Base-by-base conservation (phyloP, 2,797 vertebrate genomes). In the Gila robusta region DNA sequence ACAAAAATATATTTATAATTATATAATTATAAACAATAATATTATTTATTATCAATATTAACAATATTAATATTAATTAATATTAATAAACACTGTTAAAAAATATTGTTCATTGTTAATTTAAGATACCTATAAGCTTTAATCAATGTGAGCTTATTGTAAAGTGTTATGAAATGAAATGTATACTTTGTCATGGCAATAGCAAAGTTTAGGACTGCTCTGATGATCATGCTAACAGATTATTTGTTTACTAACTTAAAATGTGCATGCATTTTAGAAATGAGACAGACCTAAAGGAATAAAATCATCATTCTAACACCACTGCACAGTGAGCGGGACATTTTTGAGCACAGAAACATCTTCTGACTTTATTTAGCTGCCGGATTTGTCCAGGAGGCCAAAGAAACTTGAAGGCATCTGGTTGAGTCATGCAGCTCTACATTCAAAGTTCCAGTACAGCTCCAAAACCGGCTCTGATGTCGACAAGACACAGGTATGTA, bases 401-500 rank as follows among this genome's bases (percentile, higher is more conserved):
- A 82, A 3, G 37, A 82, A 73, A 54, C 41, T 44, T 64, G 74
- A 56, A 62, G 78, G 23, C 76, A 26, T 79, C 76, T 79, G 23
- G 37, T 41, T 39, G 77, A 62, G 77, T 91, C 92, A 90, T 88
- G 88, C 88, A 92, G 84, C 44, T 39, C 56, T 17, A 28, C 39
- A 44, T 79, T 79, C 37, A 62, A 16, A 64, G 6, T 54, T 35
- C 47, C 47, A 54, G 49, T 76, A 23, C 47, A 70, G 26, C 39
- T 54, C 49, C 19, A 44, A 71, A 44, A 23, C 9, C 6, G 0
- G 1, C 69, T 82, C 52, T 26, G 23, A 41, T 26, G 14, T 37
- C 64, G 23, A 79, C 56, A n/a, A 44, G n/a, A 4, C 39, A 80
- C 17, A 12, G 41, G 21, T n/a, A 37, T 32, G 72, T 56, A 37